A percentile compares a stretch with the other conserved stretches of the same genome.
Conservation (phyloP, 2,888 invertebrate genomes). For the Xestia xanthographa region DNA sequence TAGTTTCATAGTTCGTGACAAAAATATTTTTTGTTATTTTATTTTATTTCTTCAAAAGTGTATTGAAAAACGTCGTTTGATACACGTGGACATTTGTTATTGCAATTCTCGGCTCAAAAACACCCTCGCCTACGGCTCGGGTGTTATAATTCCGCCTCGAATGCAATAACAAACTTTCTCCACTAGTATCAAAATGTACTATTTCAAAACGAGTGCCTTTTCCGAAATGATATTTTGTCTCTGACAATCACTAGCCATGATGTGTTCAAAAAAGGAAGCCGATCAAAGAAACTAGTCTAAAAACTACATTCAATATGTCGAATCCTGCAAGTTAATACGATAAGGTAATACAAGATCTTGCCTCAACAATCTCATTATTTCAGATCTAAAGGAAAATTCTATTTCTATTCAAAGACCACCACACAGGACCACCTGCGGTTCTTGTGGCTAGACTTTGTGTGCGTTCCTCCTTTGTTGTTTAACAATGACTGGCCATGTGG, state of each 20-base stretch:
- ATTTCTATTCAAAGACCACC: slow-evolving; percentile 9
- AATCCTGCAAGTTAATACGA: slow-evolving; percentile 26
- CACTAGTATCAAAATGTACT: too few species aligned
- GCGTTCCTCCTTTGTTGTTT: slow-evolving; percentile 40
- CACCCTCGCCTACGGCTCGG: too few species aligned
- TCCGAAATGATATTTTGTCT: background rate
- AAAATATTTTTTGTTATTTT: too few species aligned
- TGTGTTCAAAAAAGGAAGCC: background rate
- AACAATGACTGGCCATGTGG: slow-evolving; percentile 26
- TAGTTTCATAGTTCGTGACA: too few species aligned
- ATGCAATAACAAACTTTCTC: too few species aligned
- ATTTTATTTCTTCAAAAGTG: too few species aligned
- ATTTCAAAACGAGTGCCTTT: background rate
- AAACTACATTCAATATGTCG: slow-evolving; percentile 10
- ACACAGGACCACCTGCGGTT: slow-evolving; percentile 24
- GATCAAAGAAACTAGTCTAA: background rate
- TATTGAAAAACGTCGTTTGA: too few species aligned
- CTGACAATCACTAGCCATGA: background rate
- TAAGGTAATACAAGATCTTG: slow-evolving; percentile 23
- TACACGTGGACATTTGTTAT: too few species aligned
- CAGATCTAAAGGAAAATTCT: slow-evolving; percentile 32
- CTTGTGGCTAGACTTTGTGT: slow-evolving; percentile 18
- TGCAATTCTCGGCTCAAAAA: too few species aligned
- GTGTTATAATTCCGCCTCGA: too few species aligned
- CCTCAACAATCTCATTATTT: slow-evolving; percentile 32